Evolutionary conservation across 2,797 vertebrate species (phyloP).

Genomic region (Danio kyathit): DNA sequence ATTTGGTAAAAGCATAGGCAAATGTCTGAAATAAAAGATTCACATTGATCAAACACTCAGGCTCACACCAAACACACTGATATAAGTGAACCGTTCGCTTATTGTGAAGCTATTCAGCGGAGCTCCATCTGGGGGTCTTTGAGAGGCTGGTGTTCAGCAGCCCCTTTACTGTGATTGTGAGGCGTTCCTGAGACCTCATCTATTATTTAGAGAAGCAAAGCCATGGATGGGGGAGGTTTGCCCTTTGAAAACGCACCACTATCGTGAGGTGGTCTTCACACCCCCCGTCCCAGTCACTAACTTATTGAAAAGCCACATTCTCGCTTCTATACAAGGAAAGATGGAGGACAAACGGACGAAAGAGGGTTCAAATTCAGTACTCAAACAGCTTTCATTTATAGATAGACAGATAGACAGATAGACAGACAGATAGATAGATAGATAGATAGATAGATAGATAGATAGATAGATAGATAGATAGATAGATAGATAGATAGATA

Average conservation of each 20-base stretch:
- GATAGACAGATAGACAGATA: no score
- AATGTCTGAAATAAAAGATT: neutral
- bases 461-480: no score
- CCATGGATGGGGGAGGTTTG: constrained; percentile 36
- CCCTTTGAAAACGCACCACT: constrained; percentile 44
- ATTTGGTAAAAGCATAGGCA: neutral
- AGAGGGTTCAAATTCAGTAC: neutral
- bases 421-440: no score
- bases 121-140: constrained; percentile 29
- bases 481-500: no score
- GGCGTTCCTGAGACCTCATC: constrained; percentile 49
- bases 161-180: constrained; percentile 42
- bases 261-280: constrained; percentile 40
- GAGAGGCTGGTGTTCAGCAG: neutral
- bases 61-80: neutral
- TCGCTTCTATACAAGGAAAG: constrained; percentile 7
- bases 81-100: neutral
- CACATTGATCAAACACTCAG: neutral
- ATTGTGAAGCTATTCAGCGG: neutral
- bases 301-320: constrained; percentile 46
- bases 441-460: no score
- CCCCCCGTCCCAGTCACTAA: constrained; percentile 28
- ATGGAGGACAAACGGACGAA: neutral
- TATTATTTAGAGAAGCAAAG: constrained; percentile 60
- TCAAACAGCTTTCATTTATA: constrained; percentile 27